Base-by-base conservation (phyloP, 2,113 vertebrate genomes). In the Nyctereutes procyonoides region DNA sequence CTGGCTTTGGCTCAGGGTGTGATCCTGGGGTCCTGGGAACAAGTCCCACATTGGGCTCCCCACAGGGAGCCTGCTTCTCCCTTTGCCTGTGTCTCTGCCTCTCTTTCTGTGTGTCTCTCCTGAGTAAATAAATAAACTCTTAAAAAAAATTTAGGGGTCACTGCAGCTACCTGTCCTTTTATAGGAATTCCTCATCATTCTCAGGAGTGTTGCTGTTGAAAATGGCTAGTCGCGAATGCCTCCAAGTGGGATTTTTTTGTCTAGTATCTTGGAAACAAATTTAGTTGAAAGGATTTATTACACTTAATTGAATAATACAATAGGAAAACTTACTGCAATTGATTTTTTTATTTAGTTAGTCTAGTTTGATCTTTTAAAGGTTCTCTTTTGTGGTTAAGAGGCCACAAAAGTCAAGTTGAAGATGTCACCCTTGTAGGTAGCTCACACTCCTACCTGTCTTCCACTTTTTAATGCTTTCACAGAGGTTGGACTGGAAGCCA, bases 331-430 rank as follows among this genome's bases (percentile, higher is more conserved):
- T 93, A 5, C 95, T 91, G 90, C 71, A 60, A 96, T 91, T 67
- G 93, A 81, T 88, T 93, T 88, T 93, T 84, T 62, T 63, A 56
- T 80, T 91, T 63, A 20, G 65, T 96, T 79, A 30, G 69, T 94
- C 48, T 80, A 51, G 88, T 79, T 88, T 89, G 65, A 51, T 77
- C 90, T 95, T 98, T 86, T 97, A 97, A 86, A 94, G 96, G 93
- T 81, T 88, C 3, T 90, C 13, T 81, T 96, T 74, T 96, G 96
- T 89, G 82, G 91, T 89, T 89, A 69, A 74, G 88, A 88, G 79
- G 76, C 81, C 82, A 65, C 62, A 84, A 93, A 93, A 76, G 69
- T 92, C 86, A 89, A 80, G 56, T 91, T 65, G 84, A 92, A 65
- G 43, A 30, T 48, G 24, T 43, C 2, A n/a, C 83, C 90, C 15